Base-by-base conservation (phyloP, 2,888 invertebrate genomes). In the Lordiphosa andalusiaca region DNA sequence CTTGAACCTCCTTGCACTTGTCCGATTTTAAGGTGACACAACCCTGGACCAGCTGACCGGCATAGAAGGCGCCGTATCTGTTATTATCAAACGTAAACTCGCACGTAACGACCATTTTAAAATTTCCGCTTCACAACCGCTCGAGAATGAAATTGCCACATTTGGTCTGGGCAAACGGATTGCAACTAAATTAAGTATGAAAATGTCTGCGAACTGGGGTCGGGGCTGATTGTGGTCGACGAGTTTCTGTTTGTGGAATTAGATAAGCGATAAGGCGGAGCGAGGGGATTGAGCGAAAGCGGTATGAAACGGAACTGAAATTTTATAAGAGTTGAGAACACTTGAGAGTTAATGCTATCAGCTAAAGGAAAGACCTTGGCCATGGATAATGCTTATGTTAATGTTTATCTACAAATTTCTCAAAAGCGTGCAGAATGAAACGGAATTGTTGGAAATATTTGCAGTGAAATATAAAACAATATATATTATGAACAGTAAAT, bases 1-100 rank as follows among this genome's bases (percentile, higher is more conserved):
- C 88, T 81, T 87, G 85, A 3, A 88, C 84, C 12, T 86, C 86
- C 73, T 86, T 87, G 23, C 63, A 55, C 59, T 86, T 86, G 62
- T 86, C 81, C 38, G 82, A 81, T 30, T 76, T 83, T 2, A 88
- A 56, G 41, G 69, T 73, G n/a, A 86, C 75, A 23, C 73, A 73
- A 0, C 87, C 87, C 39, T 76, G 84, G 6, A 90, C 73, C 46
- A 85, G 60, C 68, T 90, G 88, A 1, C 90, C 90, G 52, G 88
- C 85, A 54, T 85, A 89, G 77, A 86, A 90, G 5, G 86, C 86
- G 36, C 85, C 86, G 25, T 80, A 59, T 12, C 69, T 70, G 69
- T 88, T 89, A 42, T 88, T 75, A 62, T 89, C 88, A 49, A 90
- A 90, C 57, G 78, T 76, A 25, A 90, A 88, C 65, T 87, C 86